phyloP scores from a whole-genome alignment of 2,888 invertebrate genomes.

The Brachynemurus nebulosus region DNA sequence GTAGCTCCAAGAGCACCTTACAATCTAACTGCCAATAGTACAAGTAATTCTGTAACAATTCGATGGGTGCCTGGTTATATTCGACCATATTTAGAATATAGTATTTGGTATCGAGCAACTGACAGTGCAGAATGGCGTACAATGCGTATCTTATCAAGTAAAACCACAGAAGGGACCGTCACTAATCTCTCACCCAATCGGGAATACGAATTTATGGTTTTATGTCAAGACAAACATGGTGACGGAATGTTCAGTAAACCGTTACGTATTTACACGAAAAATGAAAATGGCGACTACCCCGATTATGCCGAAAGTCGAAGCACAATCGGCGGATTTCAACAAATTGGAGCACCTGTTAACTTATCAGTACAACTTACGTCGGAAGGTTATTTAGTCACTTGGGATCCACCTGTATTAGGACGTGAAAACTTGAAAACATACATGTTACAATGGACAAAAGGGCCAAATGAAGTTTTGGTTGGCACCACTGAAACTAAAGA shows the following conservation, averaged over 20 bases:
- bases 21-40: constrained; percentile 65
- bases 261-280: constrained; percentile 57
- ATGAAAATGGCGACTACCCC: constrained; percentile 20
- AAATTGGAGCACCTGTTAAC: constrained; percentile 48
- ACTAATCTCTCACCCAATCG: constrained; percentile 58
- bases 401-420: constrained; percentile 50
- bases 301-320: constrained; percentile 10
- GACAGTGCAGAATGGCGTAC: constrained; percentile 73
- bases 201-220: constrained; percentile 82
- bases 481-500: constrained; percentile 54
- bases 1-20: constrained; percentile 83
- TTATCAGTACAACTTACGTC: constrained; percentile 55
- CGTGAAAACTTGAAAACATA: constrained; percentile 44
- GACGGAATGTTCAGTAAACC: constrained; percentile 85
- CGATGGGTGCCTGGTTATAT: constrained; percentile 75
- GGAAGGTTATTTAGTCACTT: constrained; percentile 63
- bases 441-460: constrained; percentile 55
- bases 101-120: constrained; percentile 71
- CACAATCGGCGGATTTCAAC: constrained; percentile 25
- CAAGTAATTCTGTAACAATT: constrained; percentile 56
- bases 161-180: constrained; percentile 64
- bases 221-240: constrained; percentile 73
- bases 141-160: constrained; percentile 55
- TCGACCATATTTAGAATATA: constrained; percentile 64
- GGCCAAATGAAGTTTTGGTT: constrained; percentile 44